These are phyloP conservation scores for Cyclopterus lumpus DNA, from an alignment of 2,797 vertebrate genomes.

Conservation along the genomic window DNA sequence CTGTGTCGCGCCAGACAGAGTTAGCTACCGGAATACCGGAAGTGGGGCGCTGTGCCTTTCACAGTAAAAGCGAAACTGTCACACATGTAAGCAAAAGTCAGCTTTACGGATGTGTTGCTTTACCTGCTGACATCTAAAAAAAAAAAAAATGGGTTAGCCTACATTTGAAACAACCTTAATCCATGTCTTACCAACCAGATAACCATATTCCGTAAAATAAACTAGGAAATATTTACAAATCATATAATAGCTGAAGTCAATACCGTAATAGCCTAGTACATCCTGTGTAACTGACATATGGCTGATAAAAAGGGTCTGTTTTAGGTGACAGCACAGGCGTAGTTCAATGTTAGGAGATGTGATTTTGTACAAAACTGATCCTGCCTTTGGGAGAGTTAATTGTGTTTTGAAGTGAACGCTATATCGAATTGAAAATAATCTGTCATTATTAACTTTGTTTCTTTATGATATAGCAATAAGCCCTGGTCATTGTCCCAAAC, in stretches of 20 bases:
- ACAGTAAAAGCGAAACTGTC: slow-evolving; percentile 40
- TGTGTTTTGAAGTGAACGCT: not conserved
- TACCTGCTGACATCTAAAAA: not conserved
- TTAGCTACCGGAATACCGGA: not conserved
- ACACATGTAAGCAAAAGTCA: accelerated
- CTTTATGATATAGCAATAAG: not conserved
- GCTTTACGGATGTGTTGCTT: not conserved
- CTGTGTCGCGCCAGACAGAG: slow-evolving; percentile 17
- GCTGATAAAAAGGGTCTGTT: not conserved
- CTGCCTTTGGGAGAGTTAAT: not conserved
- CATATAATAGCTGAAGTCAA: not conserved
- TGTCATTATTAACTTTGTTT: not conserved
- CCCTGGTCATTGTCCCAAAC: not conserved
- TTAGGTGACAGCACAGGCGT: not conserved
- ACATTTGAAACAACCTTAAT: not conserved
- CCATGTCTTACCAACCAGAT: not conserved
- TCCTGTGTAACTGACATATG: no score
- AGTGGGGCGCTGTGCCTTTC: slow-evolving; percentile 13
- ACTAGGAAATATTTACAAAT: not conserved
- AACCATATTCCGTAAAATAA: not conserved
- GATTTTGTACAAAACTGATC: not conserved
- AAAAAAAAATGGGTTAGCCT: not conserved
- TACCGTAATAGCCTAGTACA: not conserved
- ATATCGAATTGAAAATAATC: not conserved
- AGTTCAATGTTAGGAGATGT: not conserved